Evolutionary conservation across 2,888 invertebrate genomes (phyloP).

Genomic region (Cerastis leucographa): DNA sequence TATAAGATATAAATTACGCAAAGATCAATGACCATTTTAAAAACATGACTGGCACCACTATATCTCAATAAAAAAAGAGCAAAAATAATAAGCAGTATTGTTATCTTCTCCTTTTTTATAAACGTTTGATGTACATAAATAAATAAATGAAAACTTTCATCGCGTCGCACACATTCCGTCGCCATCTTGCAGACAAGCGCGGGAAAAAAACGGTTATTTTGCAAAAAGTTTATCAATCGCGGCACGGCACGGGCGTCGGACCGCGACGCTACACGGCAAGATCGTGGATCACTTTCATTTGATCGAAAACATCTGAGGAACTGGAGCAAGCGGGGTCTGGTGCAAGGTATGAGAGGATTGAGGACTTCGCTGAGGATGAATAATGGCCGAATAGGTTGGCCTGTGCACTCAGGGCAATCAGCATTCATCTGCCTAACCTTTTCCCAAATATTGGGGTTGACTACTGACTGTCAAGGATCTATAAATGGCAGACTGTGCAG

Average conservation of each 20-base stretch:
- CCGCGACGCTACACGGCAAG: slow-evolving; percentile 58
- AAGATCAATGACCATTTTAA: slow-evolving; percentile 22
- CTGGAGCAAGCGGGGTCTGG: slow-evolving; percentile 62
- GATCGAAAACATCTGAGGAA: slow-evolving; percentile 72
- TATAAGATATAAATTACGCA: too few relatives aligned
- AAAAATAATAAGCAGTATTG: neutral
- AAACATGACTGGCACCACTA: slow-evolving; percentile 5
- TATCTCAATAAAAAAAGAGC: slow-evolving; percentile 9
- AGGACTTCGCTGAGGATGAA: neutral
- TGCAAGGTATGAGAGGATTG: slow-evolving; percentile 45
- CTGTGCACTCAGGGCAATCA: neutral
- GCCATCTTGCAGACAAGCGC: slow-evolving; percentile 46
- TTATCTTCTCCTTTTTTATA: neutral
- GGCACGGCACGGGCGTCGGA: slow-evolving; percentile 57
- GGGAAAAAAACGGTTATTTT: slow-evolving; percentile 57
- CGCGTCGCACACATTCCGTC: slow-evolving; percentile 53
- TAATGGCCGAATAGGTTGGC: neutral
- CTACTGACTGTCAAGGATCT: too few relatives aligned
- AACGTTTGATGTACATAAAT: slow-evolving; percentile 1
- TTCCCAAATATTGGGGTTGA: too few relatives aligned
- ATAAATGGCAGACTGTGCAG: too few relatives aligned
- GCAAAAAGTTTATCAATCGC: slow-evolving; percentile 62
- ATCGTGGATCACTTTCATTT: slow-evolving; percentile 73
- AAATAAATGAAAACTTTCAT: slow-evolving; percentile 55
- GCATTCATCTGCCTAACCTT: neutral